Conservation (phyloP, 2,113 vertebrate species). For the Capricornis sumatraensis region DNA sequence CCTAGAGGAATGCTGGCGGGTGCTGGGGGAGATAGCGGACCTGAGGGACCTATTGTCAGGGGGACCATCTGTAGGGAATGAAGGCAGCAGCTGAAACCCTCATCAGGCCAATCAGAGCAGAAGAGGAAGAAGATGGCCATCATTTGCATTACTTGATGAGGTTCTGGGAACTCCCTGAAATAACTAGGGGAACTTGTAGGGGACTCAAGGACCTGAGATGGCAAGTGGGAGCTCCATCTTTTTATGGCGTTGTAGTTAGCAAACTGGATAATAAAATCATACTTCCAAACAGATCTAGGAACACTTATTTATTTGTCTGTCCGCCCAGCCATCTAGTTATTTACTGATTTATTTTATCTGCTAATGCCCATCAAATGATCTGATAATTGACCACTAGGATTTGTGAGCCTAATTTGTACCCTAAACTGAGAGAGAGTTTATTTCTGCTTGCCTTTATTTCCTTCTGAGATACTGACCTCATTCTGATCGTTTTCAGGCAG, state of each 20-base stretch:
- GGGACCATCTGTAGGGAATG: not conserved
- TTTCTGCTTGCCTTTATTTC: not conserved
- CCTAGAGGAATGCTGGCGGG: no score
- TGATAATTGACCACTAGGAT: not conserved
- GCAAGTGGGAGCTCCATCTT: not conserved
- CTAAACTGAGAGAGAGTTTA: not conserved
- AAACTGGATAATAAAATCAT: not conserved
- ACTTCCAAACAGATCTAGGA: not conserved
- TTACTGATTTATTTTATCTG: not conserved
- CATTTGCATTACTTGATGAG: not conserved
- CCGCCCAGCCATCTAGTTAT: not conserved
- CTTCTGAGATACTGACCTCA: not conserved
- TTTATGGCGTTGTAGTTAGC: not conserved
- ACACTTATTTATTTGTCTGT: not conserved
- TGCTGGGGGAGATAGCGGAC: not conserved
- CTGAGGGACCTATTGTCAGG: fast-evolving
- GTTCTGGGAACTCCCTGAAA: not conserved
- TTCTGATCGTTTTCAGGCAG: not conserved
- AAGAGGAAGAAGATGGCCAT: not conserved
- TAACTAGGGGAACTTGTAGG: not conserved
- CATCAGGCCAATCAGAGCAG: not conserved
- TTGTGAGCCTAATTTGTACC: not conserved
- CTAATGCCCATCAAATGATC: not conserved
- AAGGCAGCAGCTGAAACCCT: not conserved
- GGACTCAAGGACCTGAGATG: not conserved